A percentile compares a stretch with the other conserved stretches of the same genome.
phyloP scores from a whole-genome alignment of 2,888 invertebrate species.

The Hanleya hanleyi region DNA sequence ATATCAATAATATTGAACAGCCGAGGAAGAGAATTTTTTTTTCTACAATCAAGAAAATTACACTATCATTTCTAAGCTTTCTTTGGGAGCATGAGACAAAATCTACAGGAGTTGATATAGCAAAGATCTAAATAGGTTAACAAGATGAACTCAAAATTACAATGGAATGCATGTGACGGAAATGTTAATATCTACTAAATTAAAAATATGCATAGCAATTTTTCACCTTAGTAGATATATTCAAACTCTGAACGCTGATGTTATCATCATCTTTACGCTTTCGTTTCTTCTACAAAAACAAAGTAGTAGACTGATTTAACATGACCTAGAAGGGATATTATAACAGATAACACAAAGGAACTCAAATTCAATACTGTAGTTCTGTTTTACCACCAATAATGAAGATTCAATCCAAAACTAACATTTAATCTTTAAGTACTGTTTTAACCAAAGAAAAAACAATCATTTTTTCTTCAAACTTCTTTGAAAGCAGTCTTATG shows the following conservation, averaged over 20 bases:
- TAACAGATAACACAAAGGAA: too few species aligned
- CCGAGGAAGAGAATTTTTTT: too few species aligned
- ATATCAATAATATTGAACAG: too few species aligned
- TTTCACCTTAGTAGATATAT: conserved; percentile 38
- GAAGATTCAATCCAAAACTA: too few species aligned
- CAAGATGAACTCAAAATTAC: neutral
- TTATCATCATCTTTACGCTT: conserved; percentile 48
- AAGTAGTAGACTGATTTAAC: neutral
- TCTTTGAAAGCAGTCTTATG: too few species aligned
- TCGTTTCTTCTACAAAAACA: conserved; percentile 43
- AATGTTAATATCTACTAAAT: neutral
- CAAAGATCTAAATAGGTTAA: neutral
- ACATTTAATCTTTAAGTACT: too few species aligned
- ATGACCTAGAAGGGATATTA: too few species aligned
- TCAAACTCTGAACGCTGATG: conserved; percentile 55
- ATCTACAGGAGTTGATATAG: neutral
- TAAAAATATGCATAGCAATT: neutral
- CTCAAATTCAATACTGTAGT: too few species aligned
- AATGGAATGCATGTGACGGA: too few species aligned
- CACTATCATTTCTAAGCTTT: neutral
- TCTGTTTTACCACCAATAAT: too few species aligned
- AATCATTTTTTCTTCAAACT: too few species aligned
- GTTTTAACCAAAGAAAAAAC: too few species aligned
- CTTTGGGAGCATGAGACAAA: neutral
- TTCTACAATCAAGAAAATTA: neutral